Base-by-base conservation (phyloP, 2,888 invertebrate genomes). In the Erebia aethiops region DNA sequence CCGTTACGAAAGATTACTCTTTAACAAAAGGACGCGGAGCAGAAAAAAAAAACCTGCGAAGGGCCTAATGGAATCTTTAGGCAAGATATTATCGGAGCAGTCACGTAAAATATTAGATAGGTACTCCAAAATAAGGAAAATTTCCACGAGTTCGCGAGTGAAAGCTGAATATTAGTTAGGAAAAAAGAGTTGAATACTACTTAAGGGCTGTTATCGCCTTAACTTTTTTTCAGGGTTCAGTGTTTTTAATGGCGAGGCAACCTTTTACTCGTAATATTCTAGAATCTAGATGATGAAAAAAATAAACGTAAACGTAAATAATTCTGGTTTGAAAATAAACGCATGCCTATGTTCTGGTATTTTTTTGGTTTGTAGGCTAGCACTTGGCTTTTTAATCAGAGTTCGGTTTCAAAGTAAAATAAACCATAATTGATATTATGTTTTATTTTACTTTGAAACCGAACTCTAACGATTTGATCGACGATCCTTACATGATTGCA, bases 81-180 rank as follows among this genome's bases (percentile, higher is more conserved):
- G 52, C 70, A 61, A 71, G 69, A 74, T 71, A 73, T 69, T 70
- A 73, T 67, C 74, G 78, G 79, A 81, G 81, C 81, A 88, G 91
- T 92, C 92, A 91, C 92, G 92, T 91, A 92, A 85, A 90, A 89
- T 90, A 92, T 91, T 88, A 89, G 84, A 83, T 72, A 89, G 84
- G 83, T 72, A 72, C 74, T 76, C 74, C 79, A 74, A 84, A 84
- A 71, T 72, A 67, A 58, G 70, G 64, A 66, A 72, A 69, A 67
- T 62, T 72, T 72, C 63, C 49, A 62, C 54, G 69, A 69, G 52
- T 67, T 70, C 58, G 52, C 62, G 1, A 63, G 21, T 46, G 51
- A 69, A 70, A 66, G 18, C n/a, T 64, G 57, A 52, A 69, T 71
- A 65, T 43, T 69, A 61, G 64, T 68, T 26, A 43, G 43, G 11